Evolutionary conservation across 2,113 vertebrate species (phyloP), one percentile per base, ranked within the genome.

Genomic region (mouse (Mus musculus)): DNA sequence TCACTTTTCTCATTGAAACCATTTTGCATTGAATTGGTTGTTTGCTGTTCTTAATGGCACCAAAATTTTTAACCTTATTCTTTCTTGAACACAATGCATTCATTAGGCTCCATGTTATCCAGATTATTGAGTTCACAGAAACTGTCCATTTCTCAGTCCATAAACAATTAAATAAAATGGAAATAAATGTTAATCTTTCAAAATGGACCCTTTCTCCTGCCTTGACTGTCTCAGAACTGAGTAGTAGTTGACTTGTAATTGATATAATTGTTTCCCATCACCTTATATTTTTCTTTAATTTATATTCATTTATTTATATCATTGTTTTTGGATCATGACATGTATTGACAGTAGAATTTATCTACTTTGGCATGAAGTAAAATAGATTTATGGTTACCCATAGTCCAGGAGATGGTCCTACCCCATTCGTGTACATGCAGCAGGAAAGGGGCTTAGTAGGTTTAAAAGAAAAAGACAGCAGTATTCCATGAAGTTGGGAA

Each of bases 21-120:
- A 85, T 56, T 88, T 89, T 94, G 39, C 49, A 90, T 42, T 88
- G 71, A 90, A n/a, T 69, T 84, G 39, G 39, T 39, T 75, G 52
- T 92, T 76, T 65, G 39, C 49, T 14, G 65, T 56, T 63, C 14
- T 92, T 78, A 69, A 73, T 56, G 54, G 36, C 71, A 95, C 39
- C 39, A 71, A n/a, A 59, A 77, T 12, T 71, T 77, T 91, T 20
- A 78, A 67, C 42, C 67, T 13, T 20, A 67, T 78, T 26, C 24
- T 87, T 80, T 24, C 7, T 42, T 28, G 24, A 84, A 17, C 59
- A 19, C 24, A 30, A 42, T 84, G 59, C n/a, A 63, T 63, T 63
- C 59, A 84, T 42, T 63, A 84, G 1, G 24, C n/a, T 84, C 42
- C 14, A 16, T 8, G 10, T 63, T 63, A 28, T 42, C 24, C 81